These are phyloP conservation scores for Glomeris maerens DNA, from an alignment of 1,140 invertebrate genomes.

Conservation along the genomic window DNA sequence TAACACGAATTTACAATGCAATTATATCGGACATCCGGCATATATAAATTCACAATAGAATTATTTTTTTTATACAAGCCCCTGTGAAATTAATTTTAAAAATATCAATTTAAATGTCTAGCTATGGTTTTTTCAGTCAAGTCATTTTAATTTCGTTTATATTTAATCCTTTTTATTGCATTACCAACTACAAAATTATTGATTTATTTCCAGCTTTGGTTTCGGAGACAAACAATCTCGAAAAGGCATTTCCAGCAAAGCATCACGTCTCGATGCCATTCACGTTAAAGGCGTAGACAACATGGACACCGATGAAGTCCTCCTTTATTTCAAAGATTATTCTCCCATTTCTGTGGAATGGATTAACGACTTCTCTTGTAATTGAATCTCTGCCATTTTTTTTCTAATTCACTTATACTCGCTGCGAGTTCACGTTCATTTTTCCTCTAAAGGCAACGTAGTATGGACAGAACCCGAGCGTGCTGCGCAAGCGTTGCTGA, in stretches of 20 bases:
- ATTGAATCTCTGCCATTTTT: constrained; percentile 17
- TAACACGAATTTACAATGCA: too few species aligned
- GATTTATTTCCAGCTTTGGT: not conserved
- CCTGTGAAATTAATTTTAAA: constrained; percentile 10
- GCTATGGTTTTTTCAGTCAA: not conserved
- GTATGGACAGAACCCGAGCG: constrained; percentile 55
- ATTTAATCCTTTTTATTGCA: too few species aligned
- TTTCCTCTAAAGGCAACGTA: constrained; percentile 47
- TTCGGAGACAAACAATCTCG: not conserved
- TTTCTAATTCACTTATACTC: not conserved
- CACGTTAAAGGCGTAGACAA: constrained; percentile 58
- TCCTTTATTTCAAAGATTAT: constrained; percentile 60
- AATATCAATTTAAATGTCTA: not conserved
- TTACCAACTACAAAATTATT: not conserved
- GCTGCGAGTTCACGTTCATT: not conserved
- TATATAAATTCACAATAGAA: too few species aligned
- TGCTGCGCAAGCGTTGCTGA: constrained; percentile 43
- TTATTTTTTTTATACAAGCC: constrained; percentile 14
- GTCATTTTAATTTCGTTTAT: not conserved
- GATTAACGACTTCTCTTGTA: constrained; percentile 63
- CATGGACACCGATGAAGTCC: constrained; percentile 59
- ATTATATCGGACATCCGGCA: too few species aligned
- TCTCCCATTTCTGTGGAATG: constrained; percentile 58
- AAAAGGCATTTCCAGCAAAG: not conserved
- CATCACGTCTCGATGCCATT: constrained; percentile 46